Conservation (phyloP, 2,113 vertebrate species). For the Penelope pileata region DNA sequence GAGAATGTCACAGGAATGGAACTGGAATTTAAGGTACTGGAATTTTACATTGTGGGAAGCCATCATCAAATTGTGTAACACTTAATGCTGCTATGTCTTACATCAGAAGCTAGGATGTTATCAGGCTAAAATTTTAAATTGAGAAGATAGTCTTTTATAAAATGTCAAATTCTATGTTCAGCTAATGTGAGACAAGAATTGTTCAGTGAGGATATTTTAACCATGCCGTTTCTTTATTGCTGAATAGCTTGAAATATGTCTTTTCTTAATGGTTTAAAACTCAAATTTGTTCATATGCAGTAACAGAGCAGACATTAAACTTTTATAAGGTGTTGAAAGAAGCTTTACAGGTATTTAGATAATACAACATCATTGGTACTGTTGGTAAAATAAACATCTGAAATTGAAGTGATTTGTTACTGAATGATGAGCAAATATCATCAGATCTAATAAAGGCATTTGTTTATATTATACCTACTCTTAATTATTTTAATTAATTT, state of each 20-base stretch:
- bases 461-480: background rate
- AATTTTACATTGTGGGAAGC: background rate
- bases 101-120: background rate
- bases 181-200: background rate
- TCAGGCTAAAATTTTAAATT: background rate
- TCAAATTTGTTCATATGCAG: background rate
- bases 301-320: background rate
- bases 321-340: background rate
- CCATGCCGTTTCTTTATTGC: background rate
- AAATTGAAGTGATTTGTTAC: background rate
- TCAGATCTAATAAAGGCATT: background rate
- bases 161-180: background rate
- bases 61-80: background rate
- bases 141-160: background rate
- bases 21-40: constrained; percentile 95
- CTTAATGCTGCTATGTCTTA: background rate
- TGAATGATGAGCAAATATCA: background rate
- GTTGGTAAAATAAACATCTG: background rate
- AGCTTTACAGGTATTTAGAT: background rate
- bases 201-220: background rate
- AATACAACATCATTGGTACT: background rate
- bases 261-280: background rate
- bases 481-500: background rate
- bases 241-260: background rate
- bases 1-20: constrained; percentile 99